Conservation (phyloP, 2,797 vertebrate species). For the Okamejei kenojei region DNA sequence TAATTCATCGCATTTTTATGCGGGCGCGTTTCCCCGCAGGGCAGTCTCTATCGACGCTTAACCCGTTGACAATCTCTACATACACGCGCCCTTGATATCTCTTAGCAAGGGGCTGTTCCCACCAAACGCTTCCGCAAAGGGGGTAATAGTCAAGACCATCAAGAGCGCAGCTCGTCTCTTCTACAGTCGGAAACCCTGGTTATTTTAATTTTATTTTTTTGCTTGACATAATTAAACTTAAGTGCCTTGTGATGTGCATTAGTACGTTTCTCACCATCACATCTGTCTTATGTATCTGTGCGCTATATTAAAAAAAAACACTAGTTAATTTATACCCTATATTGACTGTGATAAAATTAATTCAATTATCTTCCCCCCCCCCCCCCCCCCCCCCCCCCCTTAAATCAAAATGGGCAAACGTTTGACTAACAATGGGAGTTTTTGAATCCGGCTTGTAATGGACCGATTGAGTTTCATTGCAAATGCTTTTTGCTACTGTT, state of each 20-base stretch:
- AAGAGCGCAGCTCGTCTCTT: neutral
- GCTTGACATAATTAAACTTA: neutral
- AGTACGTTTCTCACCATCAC: neutral
- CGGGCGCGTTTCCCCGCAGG: neutral
- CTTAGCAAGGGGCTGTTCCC: neutral
- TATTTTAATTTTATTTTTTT: too few species aligned
- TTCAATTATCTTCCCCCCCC: neutral
- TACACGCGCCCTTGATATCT: neutral
- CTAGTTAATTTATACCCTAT: too few species aligned
- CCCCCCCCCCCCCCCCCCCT: too few species aligned
- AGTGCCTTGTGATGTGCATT: neutral
- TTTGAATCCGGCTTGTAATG: neutral
- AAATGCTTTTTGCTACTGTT: too few species aligned
- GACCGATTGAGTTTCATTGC: neutral
- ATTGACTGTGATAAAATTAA: neutral
- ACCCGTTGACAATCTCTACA: neutral
- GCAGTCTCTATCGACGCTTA: neutral
- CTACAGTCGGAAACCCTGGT: neutral
- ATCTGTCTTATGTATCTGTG: neutral
- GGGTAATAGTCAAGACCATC: too few species aligned
- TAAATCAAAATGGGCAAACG: neutral
- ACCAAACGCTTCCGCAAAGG: neutral
- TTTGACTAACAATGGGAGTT: neutral
- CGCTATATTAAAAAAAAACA: neutral
- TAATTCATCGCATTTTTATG: slow-evolving; percentile 21